phyloP scores from a whole-genome alignment of 2,113 vertebrate species.

The Steatornis caripensis region DNA sequence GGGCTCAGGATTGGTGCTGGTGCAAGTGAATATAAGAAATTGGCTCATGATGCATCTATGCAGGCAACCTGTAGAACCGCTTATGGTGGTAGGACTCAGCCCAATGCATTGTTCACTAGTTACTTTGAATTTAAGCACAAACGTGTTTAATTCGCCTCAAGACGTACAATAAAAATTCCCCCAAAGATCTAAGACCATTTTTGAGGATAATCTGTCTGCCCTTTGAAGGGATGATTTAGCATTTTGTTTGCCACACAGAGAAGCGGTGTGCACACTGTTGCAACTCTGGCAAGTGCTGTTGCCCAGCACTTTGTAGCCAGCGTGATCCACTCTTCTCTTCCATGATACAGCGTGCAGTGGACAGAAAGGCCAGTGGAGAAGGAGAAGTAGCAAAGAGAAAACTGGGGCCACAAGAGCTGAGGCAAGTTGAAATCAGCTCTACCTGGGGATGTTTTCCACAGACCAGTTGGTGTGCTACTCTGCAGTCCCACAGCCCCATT shows the following conservation, averaged over 20 bases:
- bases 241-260: neutral
- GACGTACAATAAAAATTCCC: neutral
- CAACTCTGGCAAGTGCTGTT: neutral
- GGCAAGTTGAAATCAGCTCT: neutral
- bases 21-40: neutral
- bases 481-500: neutral
- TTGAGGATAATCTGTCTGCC: neutral
- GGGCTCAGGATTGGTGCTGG: neutral
- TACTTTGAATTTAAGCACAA: neutral
- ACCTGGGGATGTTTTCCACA: neutral
- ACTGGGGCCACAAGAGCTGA: neutral
- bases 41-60: rapidly evolving
- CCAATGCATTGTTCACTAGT: neutral
- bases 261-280: too few relatives aligned
- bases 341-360: neutral
- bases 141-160: neutral
- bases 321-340: neutral
- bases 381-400: neutral
- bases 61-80: neutral
- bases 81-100: neutral
- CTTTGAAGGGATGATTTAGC: neutral
- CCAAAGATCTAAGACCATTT: neutral
- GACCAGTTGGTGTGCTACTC: neutral
- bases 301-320: neutral
- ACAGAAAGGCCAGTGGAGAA: neutral